Conservation (phyloP, 2,888 invertebrate species). For the Eustalomyia histrio region DNA sequence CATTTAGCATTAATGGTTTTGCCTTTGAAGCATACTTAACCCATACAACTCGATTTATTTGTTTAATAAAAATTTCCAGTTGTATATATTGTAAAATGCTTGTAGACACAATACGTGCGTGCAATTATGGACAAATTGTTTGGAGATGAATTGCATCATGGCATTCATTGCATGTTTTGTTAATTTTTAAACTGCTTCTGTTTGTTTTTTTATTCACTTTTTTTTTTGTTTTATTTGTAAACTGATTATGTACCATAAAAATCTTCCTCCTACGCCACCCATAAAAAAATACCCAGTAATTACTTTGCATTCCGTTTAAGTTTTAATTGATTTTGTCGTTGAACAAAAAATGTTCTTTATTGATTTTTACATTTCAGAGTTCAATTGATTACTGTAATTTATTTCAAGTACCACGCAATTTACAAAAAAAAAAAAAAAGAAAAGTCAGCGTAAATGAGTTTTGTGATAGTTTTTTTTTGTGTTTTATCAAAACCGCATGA, state of each 20-base stretch:
- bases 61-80: not conserved
- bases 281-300: conserved; percentile 11
- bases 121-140: conserved; percentile 63
- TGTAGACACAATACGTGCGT: conserved; percentile 57
- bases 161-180: conserved; percentile 14
- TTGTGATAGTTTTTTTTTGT: conserved; percentile 6
- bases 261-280: not conserved
- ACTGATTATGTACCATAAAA: conserved; percentile 43
- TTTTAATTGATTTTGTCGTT: conserved; percentile 64
- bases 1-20: conserved; percentile 42
- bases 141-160: conserved; percentile 48
- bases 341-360: conserved; percentile 43
- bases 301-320: conserved; percentile 54
- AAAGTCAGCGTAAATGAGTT: conserved; percentile 40
- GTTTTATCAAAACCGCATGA: conserved; percentile 36
- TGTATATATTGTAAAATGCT: not conserved
- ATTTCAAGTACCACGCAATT: conserved; percentile 63
- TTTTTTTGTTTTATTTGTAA: conserved; percentile 33
- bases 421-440: conserved; percentile 43
- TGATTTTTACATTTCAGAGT: conserved; percentile 54
- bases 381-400: conserved; percentile 65
- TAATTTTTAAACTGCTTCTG: conserved; percentile 12
- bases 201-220: conserved; percentile 1
- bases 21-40: conserved; percentile 41
- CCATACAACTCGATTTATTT: not conserved